phyloP scores from a whole-genome alignment of 2,797 vertebrate genomes.

The Sebastolobus altivelis region DNA sequence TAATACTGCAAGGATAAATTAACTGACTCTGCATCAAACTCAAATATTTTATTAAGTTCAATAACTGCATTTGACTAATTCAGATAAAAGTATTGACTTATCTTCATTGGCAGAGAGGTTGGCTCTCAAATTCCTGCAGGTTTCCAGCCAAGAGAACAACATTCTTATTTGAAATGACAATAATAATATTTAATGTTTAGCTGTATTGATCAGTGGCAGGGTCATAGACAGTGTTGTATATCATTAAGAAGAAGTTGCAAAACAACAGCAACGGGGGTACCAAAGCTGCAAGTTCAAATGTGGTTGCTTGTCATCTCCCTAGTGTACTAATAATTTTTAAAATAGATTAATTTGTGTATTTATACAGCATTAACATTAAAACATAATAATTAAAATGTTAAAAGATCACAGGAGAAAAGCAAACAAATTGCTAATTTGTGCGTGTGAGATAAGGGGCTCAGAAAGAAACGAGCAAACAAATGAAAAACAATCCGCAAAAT shows the following conservation, averaged over 20 bases:
- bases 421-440: slow-evolving; percentile 25
- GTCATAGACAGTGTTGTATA: background rate
- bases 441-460: background rate
- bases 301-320: background rate
- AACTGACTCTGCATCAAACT: background rate
- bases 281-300: background rate
- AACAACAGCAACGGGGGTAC: background rate
- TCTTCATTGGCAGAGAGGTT: background rate
- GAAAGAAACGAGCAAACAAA: slow-evolving; percentile 9
- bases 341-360: slow-evolving; percentile 3
- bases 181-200: background rate
- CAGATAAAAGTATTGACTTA: slow-evolving; percentile 1
- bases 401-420: background rate
- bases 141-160: background rate
- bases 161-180: background rate
- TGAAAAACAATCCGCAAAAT: background rate
- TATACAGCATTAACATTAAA: background rate
- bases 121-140: background rate
- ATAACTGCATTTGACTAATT: background rate
- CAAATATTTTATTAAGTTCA: background rate
- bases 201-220: background rate
- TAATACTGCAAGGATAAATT: background rate
- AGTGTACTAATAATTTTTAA: background rate
- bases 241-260: background rate
- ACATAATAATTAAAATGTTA: background rate